These are phyloP conservation scores for Trididemnum clinides DNA, from an alignment of 23 tunicate genomes.

Conservation along the genomic window DNA sequence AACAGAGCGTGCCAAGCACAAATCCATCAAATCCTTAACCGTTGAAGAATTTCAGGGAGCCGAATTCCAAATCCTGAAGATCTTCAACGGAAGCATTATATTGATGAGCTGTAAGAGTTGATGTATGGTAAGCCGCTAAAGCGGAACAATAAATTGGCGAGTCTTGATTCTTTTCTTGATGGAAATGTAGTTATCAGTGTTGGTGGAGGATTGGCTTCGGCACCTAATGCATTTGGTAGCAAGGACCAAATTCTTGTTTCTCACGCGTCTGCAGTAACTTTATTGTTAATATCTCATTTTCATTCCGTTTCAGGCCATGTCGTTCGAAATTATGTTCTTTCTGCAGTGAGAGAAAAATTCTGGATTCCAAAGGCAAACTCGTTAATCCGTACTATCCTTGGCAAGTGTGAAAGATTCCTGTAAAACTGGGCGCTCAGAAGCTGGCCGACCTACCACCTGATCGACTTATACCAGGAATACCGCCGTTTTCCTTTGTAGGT, in stretches of 20 bases:
- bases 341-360: neutral
- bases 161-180: constrained; percentile 5
- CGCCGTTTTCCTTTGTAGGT: constrained; percentile 1
- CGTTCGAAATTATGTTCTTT: neutral
- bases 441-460: constrained; percentile 16
- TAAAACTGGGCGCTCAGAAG: neutral
- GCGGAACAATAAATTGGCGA: neutral
- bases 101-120: neutral
- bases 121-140: neutral
- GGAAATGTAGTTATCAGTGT: neutral
- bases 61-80: neutral
- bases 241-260: neutral
- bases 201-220: neutral
- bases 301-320: constrained; percentile 13
- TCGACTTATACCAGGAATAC: neutral
- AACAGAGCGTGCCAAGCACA: neutral
- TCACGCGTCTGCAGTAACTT: neutral
- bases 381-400: neutral
- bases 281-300: neutral
- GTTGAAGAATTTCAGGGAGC: neutral
- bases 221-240: neutral
- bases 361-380: constrained; percentile 11
- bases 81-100: neutral
- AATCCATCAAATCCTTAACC: neutral
- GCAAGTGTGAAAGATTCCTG: neutral